Percentiles rank a stretch among this genome's conserved stretches.
Conservation (phyloP, 2,113 vertebrate species). For the Amphiprion percula region DNA sequence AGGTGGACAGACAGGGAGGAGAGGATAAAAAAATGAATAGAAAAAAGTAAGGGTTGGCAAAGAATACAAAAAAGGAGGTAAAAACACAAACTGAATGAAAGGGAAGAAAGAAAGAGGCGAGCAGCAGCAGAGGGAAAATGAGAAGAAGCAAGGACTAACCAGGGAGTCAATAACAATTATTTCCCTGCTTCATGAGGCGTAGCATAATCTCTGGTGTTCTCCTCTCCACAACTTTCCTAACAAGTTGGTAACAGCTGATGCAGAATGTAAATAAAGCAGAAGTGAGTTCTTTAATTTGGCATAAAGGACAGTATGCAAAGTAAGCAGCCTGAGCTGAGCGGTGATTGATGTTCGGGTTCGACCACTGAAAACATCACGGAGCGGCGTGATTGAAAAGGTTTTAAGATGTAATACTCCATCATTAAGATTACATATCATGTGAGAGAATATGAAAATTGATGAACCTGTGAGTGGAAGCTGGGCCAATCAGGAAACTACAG, state of each 20-base stretch:
- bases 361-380: too few relatives aligned
- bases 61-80: constrained; percentile 18
- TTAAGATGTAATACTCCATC: too few relatives aligned
- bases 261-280: constrained; percentile 24
- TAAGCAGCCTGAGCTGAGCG: too few relatives aligned
- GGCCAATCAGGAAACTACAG: too few relatives aligned
- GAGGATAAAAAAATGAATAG: constrained; percentile 35
- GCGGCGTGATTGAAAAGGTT: too few relatives aligned
- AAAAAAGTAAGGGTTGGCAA: not conserved
- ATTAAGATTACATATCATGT: too few relatives aligned
- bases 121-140: constrained; percentile 20
- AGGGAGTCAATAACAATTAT: constrained; percentile 58
- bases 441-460: too few relatives aligned
- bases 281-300: constrained; percentile 9
- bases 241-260: constrained; percentile 10
- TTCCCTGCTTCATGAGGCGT: constrained; percentile 32
- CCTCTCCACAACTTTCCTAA: constrained; percentile 11
- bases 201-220: constrained; percentile 26
- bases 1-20: constrained; percentile 14
- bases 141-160: constrained; percentile 51
- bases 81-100: not conserved
- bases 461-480: too few relatives aligned
- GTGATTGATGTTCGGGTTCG: too few relatives aligned
- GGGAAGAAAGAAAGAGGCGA: not conserved
- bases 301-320: constrained; percentile 6